phyloP scores from a whole-genome alignment of 2,888 invertebrate genomes.

The Xanthia icteritia region DNA sequence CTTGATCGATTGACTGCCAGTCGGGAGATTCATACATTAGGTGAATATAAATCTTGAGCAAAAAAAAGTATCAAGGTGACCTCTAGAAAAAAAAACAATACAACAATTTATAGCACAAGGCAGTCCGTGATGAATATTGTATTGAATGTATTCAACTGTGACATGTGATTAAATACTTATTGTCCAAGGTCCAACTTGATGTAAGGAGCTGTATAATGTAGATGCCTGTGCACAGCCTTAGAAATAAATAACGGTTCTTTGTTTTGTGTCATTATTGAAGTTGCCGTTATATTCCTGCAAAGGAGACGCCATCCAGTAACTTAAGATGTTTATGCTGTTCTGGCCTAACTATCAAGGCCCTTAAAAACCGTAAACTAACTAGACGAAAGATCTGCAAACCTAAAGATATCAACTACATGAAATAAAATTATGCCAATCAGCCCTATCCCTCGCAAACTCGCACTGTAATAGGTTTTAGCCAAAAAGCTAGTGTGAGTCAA shows the following conservation, averaged over 20 bases:
- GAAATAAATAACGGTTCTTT: background rate
- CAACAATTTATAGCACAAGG: constrained; percentile 13
- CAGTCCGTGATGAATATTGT: constrained; percentile 9
- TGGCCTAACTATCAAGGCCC: background rate
- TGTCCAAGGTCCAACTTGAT: background rate
- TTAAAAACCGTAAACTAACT: background rate
- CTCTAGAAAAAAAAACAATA: constrained; percentile 8
- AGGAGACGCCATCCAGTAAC: background rate
- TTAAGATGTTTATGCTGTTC: background rate
- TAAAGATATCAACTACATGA: background rate
- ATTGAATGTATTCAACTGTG: constrained; percentile 12
- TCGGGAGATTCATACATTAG: constrained; percentile 31
- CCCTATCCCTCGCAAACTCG: background rate
- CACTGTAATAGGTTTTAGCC: constrained; percentile 14
- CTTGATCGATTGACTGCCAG: constrained; percentile 55
- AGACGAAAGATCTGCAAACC: background rate
- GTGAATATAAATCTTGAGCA: constrained; percentile 37
- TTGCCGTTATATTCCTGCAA: background rate
- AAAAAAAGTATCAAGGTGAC: constrained; percentile 61
- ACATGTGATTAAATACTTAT: constrained; percentile 21
- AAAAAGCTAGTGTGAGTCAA: constrained; percentile 26
- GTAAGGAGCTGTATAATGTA: background rate
- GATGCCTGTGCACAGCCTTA: background rate
- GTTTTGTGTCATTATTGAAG: constrained; percentile 3
- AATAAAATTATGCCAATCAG: background rate